A percentile compares a stretch with the other conserved stretches of the same genome.
phyloP scores from a whole-genome alignment of 2,888 invertebrate species.

The Clusia tigrina region DNA sequence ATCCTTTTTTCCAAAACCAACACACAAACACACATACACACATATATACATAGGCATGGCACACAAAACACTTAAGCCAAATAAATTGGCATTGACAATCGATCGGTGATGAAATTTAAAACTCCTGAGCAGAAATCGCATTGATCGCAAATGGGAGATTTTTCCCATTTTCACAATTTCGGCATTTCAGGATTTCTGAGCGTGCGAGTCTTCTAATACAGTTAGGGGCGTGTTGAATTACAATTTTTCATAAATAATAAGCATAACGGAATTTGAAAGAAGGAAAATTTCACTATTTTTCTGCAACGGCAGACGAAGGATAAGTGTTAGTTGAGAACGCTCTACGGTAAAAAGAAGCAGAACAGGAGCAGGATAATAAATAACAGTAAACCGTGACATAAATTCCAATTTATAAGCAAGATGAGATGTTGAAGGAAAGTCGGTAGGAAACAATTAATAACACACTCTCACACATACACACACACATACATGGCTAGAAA shows the following conservation, averaged over 20 bases:
- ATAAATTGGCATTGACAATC: constrained; percentile 21
- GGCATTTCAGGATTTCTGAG: not conserved
- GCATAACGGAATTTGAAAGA: constrained; percentile 35
- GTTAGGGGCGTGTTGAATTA: constrained; percentile 50
- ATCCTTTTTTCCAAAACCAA: not conserved
- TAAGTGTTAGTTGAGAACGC: constrained; percentile 34
- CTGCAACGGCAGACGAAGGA: constrained; percentile 24
- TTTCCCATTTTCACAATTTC: not conserved
- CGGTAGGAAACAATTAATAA: not conserved
- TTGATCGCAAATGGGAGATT: not conserved
- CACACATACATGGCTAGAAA: not conserved
- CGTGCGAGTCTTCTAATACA: not conserved
- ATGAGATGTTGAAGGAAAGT: not conserved
- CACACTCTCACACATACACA: not conserved
- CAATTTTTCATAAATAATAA: constrained; percentile 49
- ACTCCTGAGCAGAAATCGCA: constrained; percentile 10
- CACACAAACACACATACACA: not conserved
- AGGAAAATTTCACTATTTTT: constrained; percentile 5
- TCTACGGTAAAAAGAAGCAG: constrained; percentile 23
- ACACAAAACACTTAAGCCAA: constrained; percentile 9
- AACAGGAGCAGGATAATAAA: constrained; percentile 34
- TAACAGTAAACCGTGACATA: constrained; percentile 40
- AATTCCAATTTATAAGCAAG: too few species aligned
- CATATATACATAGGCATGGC: not conserved
- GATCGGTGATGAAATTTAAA: constrained; percentile 14